Base-by-base conservation (phyloP, 92 coral and sea anemone species). In the Micromussa lordhowensis region DNA sequence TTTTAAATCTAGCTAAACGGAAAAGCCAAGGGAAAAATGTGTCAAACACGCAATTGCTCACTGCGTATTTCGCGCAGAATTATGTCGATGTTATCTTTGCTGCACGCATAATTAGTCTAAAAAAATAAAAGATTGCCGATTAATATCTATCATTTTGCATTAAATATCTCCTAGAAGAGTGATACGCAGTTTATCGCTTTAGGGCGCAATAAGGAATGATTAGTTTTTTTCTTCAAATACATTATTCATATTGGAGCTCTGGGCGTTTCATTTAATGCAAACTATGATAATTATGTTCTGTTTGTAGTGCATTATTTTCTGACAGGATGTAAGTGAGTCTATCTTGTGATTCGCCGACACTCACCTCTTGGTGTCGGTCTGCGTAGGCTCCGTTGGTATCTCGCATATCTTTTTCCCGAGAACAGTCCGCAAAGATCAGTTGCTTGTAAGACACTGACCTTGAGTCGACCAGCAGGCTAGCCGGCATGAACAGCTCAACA, bases 131-230 rank as follows among this genome's bases (percentile, higher is more conserved):
- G 78, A 53, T 74, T 40, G 35, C 64, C 68, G 78, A 83, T 83
- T 49, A 71, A 54, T 21, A 22, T 54, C 44, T 53, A 31, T 30
- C 53, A 13, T 54, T 58, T 58, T 57, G 72, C 83, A 32, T 81
- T 49, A 29, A 49, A 70, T 70, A 70, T 31, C 13, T 21, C 61
- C 38, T 30, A 16, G 53, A 34, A 38, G 54, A 72, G 88, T 44
- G 66, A 74, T 57, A 74, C 48, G 55, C 73, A 58, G 70, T 74
- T 74, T 53, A 74, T 73, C 72, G 15, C 54, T 72, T 24, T 53
- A 71, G 81, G 88, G 81, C 34, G 57, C 40, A 84, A 84, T 57
- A 63, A 34, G 30, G 10, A n/a, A 31, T 84, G 59, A 74, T 84
- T 73, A 75, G 74, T 76, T 73, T 74, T n/a, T 57, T 76, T 72